Evolutionary conservation across 1,140 invertebrate genomes (phyloP).

Genomic region (Drosophila sp.): DNA sequence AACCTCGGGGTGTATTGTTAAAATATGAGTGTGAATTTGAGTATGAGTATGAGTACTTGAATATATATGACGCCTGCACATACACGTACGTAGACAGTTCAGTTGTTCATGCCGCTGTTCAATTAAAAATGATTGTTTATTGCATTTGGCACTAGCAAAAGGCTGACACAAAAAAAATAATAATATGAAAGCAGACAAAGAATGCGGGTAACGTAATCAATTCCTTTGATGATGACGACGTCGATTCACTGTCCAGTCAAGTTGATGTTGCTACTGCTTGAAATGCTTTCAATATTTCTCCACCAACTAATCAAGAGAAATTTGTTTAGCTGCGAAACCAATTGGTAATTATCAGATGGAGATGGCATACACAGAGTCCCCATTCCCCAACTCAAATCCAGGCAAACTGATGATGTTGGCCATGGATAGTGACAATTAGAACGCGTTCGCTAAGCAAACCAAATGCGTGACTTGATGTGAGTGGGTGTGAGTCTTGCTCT

Average conservation of each 20-base stretch:
- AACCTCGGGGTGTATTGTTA: conserved; percentile 26
- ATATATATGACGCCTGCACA: background rate
- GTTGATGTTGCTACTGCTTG: conserved; percentile 4
- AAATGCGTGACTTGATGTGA: conserved; percentile 39
- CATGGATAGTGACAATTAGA: conserved; percentile 43
- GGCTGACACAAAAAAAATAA: conserved; percentile 13
- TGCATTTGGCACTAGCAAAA: conserved; percentile 64
- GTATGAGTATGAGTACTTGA: background rate
- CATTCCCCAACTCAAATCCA: background rate
- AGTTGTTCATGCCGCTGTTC: conserved; percentile 41
- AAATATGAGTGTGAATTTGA: conserved; percentile 1
- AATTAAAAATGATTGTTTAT: conserved; percentile 76
- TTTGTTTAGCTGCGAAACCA: conserved; percentile 26
- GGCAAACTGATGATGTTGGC: background rate
- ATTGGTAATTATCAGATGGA: conserved; percentile 56
- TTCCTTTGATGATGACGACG: conserved; percentile 61
- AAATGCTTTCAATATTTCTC: too few relatives aligned
- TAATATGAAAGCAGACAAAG: too few relatives aligned
- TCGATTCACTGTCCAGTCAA: conserved; percentile 9
- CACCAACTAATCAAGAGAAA: conserved; percentile 59
- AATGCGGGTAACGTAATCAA: conserved; percentile 65
- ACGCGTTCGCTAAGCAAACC: conserved; percentile 30
- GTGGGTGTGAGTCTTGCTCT: conserved; percentile 12
- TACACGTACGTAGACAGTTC: conserved; percentile 18
- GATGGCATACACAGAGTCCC: background rate